phyloP scores from a whole-genome alignment of 2,888 invertebrate genomes.

The Reticulitermes lucifugus region DNA sequence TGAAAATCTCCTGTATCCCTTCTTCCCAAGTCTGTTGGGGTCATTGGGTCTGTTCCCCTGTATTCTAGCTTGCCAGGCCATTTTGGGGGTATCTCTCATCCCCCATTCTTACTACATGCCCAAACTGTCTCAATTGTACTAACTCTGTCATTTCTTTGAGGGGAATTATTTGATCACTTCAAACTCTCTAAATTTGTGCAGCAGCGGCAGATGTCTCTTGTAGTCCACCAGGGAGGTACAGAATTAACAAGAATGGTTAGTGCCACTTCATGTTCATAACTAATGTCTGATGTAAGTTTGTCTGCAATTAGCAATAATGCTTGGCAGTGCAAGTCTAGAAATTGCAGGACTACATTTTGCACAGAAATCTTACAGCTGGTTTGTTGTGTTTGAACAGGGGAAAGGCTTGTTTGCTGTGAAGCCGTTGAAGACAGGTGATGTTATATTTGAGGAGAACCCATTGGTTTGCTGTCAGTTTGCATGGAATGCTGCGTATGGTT shows the following conservation, averaged over 20 bases:
- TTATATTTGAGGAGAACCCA: slow-evolving; percentile 90
- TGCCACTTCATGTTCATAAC: background rate
- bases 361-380: background rate
- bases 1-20: too few species aligned
- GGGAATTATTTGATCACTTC: too few species aligned
- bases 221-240: background rate
- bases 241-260: background rate
- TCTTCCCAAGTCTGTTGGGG: too few species aligned
- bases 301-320: background rate
- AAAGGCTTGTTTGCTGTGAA: slow-evolving; percentile 84
- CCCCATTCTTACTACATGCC: too few species aligned
- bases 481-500: slow-evolving; percentile 91
- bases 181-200: background rate
- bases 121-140: too few species aligned
- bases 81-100: too few species aligned
- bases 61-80: too few species aligned
- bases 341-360: too few species aligned
- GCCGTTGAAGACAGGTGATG: slow-evolving; percentile 75
- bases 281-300: background rate
- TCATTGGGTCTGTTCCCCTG: too few species aligned
- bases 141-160: too few species aligned
- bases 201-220: background rate
- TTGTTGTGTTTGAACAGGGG: slow-evolving; percentile 67
- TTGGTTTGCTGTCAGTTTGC: slow-evolving; percentile 91
- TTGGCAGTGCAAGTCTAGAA: background rate